Percentiles rank a stretch among this genome's conserved stretches.
phyloP scores from a whole-genome alignment of 2,888 invertebrate genomes.

The Cantharis rustica region DNA sequence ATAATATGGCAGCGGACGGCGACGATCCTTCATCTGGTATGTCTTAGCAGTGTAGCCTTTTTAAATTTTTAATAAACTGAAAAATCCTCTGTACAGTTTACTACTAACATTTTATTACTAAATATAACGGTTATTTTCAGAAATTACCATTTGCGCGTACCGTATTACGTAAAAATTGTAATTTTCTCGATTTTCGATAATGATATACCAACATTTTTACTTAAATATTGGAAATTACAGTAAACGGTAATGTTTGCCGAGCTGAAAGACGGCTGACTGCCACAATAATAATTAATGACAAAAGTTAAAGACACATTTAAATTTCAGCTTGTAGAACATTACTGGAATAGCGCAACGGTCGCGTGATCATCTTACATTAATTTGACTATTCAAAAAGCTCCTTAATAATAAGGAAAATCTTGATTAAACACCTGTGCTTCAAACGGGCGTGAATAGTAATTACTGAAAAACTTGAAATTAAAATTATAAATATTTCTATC shows the following conservation, averaged over 20 bases:
- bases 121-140: conserved; percentile 8
- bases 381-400: conserved; percentile 8
- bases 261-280: neutral
- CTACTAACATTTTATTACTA: conserved; percentile 26
- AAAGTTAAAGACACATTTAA: neutral
- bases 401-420: conserved; percentile 5
- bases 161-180: neutral
- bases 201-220: neutral
- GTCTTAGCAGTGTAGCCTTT: conserved; percentile 52
- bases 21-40: conserved; percentile 58
- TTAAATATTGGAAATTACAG: neutral
- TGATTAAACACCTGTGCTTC: conserved; percentile 5
- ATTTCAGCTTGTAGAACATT: neutral
- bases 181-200: neutral
- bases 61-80: conserved; percentile 19
- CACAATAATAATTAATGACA: neutral
- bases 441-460: conserved; percentile 12
- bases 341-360: neutral
- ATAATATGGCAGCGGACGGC: conserved; percentile 46
- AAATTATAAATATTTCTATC: conserved; percentile 48
- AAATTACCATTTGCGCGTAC: conserved; percentile 7
- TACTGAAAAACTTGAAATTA: conserved; percentile 24
- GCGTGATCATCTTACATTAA: conserved; percentile 10
- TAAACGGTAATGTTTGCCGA: neutral
- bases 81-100: conserved; percentile 29